Conservation (phyloP, 2,113 vertebrate species). For the Danionella cerebrum region DNA sequence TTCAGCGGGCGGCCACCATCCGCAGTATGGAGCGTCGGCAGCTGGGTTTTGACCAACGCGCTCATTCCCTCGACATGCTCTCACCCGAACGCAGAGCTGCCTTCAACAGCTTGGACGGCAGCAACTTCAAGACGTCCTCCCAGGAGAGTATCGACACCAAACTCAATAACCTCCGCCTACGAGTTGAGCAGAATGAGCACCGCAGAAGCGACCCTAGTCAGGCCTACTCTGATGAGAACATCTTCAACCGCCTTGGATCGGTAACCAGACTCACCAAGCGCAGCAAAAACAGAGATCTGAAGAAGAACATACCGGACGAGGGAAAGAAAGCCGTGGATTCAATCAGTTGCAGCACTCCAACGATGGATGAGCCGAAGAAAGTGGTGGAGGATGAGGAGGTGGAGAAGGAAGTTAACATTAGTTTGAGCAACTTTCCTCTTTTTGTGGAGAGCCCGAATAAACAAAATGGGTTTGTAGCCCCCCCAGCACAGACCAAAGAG, state of each 20-base stretch:
- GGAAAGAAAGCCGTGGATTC: conserved; percentile 79
- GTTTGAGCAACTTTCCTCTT: conserved; percentile 72
- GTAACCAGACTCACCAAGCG: conserved; percentile 79
- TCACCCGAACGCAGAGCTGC: conserved; percentile 83
- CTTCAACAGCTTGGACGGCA: conserved; percentile 79
- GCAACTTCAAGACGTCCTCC: conserved; percentile 81
- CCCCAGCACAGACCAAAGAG: conserved; percentile 77
- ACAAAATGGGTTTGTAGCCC: conserved; percentile 69
- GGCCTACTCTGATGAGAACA: conserved; percentile 85
- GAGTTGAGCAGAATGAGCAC: conserved; percentile 67
- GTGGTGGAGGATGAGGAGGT: conserved; percentile 67
- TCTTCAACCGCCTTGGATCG: conserved; percentile 84
- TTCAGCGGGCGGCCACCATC: conserved; percentile 87
- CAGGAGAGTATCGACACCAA: conserved; percentile 91
- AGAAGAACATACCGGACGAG: conserved; percentile 82
- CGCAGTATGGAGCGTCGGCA: conserved; percentile 89
- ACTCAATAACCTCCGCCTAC: conserved; percentile 83
- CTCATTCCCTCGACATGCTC: conserved; percentile 88
- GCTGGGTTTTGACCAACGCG: conserved; percentile 84
- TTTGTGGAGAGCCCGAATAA: conserved; percentile 69
- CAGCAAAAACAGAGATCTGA: conserved; percentile 78
- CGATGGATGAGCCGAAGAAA: conserved; percentile 61
- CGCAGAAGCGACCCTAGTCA: conserved; percentile 60
- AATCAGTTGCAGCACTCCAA: conserved; percentile 68
- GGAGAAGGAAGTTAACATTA: conserved; percentile 78